phyloP scores from a whole-genome alignment of 1,140 invertebrate genomes.

The Anagrus nilaparvatae region DNA sequence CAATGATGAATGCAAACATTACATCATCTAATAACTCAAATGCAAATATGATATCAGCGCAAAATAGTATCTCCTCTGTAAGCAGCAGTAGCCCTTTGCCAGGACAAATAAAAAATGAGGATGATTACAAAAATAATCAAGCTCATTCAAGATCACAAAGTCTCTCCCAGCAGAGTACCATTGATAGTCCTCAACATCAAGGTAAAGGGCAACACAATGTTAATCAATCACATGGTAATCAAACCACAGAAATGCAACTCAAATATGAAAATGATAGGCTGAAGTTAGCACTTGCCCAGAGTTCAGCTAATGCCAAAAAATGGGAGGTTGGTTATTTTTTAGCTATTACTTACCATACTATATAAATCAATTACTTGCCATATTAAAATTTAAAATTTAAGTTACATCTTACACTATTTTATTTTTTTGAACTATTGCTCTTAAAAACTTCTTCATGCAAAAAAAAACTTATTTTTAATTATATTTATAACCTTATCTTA shows the following conservation, averaged over 20 bases:
- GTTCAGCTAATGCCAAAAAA: slow-evolving; percentile 94
- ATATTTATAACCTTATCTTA: too few species aligned
- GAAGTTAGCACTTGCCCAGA: slow-evolving; percentile 90
- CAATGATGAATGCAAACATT: slow-evolving; percentile 40
- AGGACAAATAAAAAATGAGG: slow-evolving; percentile 35
- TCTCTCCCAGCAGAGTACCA: slow-evolving; percentile 39
- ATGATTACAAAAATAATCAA: slow-evolving; percentile 39
- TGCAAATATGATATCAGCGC: slow-evolving; percentile 38
- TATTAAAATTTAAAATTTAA: too few species aligned
- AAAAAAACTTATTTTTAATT: not conserved
- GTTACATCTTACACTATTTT: not conserved
- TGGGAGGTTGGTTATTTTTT: slow-evolving; percentile 80
- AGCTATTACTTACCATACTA: too few species aligned
- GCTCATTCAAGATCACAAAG: slow-evolving; percentile 40
- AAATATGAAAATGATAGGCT: slow-evolving; percentile 96
- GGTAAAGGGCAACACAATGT: slow-evolving; percentile 26
- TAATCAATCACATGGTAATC: slow-evolving; percentile 20
- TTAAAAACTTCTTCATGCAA: not conserved
- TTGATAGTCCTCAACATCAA: slow-evolving; percentile 40
- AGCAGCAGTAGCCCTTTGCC: slow-evolving; percentile 41
- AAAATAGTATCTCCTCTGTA: slow-evolving; percentile 39
- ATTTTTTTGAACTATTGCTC: too few species aligned
- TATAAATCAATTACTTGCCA: too few species aligned
- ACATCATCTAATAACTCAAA: slow-evolving; percentile 38
- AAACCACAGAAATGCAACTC: slow-evolving; percentile 70